Evolutionary conservation across 2,888 invertebrate genomes (phyloP).

Genomic region (Acanthosepion esculentum): DNA sequence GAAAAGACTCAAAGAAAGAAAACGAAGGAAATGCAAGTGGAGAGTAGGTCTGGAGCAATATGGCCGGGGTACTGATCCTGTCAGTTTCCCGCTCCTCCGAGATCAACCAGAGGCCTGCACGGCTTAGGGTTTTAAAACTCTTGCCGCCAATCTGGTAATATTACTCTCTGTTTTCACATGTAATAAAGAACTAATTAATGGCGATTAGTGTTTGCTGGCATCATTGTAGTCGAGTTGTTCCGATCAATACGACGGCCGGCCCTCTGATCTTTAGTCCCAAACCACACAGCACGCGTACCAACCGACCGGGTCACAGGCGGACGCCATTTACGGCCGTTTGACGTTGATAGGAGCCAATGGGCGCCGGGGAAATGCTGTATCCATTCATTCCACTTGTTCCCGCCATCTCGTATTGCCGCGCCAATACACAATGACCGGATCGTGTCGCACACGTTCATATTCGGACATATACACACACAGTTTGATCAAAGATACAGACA

Average conservation of each 20-base stretch:
- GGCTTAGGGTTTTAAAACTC: slow-evolving; percentile 33
- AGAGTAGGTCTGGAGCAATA: background rate
- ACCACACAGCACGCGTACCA: background rate
- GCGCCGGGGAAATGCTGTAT: background rate
- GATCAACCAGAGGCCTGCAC: background rate
- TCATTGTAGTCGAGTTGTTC: background rate
- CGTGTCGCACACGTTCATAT: too few species aligned
- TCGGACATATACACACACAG: too few species aligned
- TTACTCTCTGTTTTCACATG: slow-evolving; percentile 33
- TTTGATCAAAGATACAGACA: too few species aligned
- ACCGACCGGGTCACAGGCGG: background rate
- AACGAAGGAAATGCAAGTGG: background rate
- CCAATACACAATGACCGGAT: background rate
- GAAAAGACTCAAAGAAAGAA: background rate
- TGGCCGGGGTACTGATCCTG: background rate
- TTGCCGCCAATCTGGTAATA: background rate
- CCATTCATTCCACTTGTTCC: background rate
- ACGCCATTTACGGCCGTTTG: background rate
- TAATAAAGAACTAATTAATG: slow-evolving; percentile 33
- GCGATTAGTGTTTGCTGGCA: slow-evolving; percentile 33
- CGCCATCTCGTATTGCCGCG: background rate
- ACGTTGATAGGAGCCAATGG: slow-evolving; percentile 21
- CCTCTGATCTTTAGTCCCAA: background rate
- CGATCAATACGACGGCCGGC: background rate
- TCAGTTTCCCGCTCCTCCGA: background rate